These are phyloP conservation scores for Oreochromis mossambicus DNA, from an alignment of 2,797 vertebrate species.

Conservation along the genomic window DNA sequence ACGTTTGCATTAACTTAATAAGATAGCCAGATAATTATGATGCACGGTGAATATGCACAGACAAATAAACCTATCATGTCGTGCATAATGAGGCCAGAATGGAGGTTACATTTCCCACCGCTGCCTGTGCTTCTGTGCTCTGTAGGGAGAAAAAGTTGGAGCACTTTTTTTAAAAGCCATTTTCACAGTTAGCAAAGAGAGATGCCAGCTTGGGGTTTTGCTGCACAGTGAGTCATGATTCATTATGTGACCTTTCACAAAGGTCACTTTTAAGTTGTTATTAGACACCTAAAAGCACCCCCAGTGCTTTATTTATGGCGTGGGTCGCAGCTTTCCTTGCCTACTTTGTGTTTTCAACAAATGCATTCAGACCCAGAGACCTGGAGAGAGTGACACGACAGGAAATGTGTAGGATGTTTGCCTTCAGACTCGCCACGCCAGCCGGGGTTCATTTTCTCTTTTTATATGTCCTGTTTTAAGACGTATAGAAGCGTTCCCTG, in stretches of 20 bases:
- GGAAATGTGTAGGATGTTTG: background rate
- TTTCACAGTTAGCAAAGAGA: background rate
- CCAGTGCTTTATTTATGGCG: background rate
- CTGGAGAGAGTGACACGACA: background rate
- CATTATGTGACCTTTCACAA: background rate
- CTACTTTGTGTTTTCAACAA: background rate
- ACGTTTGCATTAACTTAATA: background rate
- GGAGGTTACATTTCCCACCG: background rate
- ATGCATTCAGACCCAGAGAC: background rate
- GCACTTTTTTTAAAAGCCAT: background rate
- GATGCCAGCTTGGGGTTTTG: background rate
- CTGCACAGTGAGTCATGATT: background rate
- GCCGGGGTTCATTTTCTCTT: background rate
- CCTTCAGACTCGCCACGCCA: background rate
- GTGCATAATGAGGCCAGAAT: accelerated
- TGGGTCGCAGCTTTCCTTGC: background rate
- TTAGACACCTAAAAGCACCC: background rate
- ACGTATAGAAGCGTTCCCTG: accelerated
- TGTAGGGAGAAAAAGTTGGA: background rate
- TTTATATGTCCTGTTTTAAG: background rate
- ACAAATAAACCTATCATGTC: accelerated
- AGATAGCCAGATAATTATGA: background rate
- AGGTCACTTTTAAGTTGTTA: background rate
- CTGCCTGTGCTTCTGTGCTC: background rate
- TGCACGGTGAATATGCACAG: background rate